Evolutionary conservation across 2,113 vertebrate genomes (phyloP), one percentile per base, ranked within the genome.

Genomic region (Podiceps cristatus): DNA sequence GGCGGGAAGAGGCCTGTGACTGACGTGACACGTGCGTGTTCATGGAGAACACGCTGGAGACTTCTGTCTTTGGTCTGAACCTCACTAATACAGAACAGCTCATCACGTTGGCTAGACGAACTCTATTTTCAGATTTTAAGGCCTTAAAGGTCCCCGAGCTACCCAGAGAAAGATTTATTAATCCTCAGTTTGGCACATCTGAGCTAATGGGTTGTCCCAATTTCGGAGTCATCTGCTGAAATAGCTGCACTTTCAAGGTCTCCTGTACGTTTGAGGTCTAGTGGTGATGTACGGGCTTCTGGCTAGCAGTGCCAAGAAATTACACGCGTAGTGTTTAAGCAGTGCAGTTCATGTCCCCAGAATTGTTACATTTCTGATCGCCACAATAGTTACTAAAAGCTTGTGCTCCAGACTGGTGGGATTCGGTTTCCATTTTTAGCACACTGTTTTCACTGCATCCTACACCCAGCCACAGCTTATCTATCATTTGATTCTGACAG

Each of bases 401-500:
- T 88, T 95, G 94, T 94, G 76, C 88, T 94, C 94, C 95, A 96
- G 90, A 96, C 86, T 95, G 84, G 93, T 95, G 95, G 95, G 91
- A 96, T 96, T 79, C 2, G 0, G 67, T 64, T 95, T 96, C 96
- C 94, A 77, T 94, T 96, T 97, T 93, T 96, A 98, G 90, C 44
- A 42, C 83, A 62, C 86, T 95, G 86, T 94, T 96, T 97, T 92
- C 94, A 95, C 83, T 73, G 85, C 90, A 88, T 94, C 94, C 67
- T 68, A 95, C 92, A 91, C 93, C 88, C 93, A 94, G 93, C 92
- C 92, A 94, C 96, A 98, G 93, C 96, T 97, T 97, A 97, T 97
- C 96, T 93, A 96, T 98, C 97, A 97, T 97, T 98, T 97, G 97
- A 97, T 97, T 97, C 97, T 97, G 96, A 98, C 89, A 96, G 97